Base-by-base conservation (phyloP, 1,140 invertebrate species). In the Eriocheir sinensis region DNA sequence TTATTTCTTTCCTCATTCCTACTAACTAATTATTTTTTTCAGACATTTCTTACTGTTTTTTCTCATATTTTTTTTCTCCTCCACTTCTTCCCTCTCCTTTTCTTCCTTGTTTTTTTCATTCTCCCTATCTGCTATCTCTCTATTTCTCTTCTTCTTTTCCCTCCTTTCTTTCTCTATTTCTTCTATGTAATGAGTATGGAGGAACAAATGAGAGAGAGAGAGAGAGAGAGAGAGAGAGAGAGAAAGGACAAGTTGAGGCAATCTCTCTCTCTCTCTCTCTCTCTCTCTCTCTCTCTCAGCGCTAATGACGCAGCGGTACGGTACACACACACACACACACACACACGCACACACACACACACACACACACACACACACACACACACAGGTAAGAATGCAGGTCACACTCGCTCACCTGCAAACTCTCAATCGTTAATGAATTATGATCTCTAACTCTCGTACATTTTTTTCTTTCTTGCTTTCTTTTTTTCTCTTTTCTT, bases 321-420 rank as follows among this genome's bases (percentile, higher is more conserved):
- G 21, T 17, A 21, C 60, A 21, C 6, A 21, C 53, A 21, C 53
- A 72, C 53, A 72, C 53, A 72, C 60, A 21, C 53, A 21, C 53
- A 72, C 53, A 72, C 53, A 72, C 60, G n/a, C 60, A 72, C 60
- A 72, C 60, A 72, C 60, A 72, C 60, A 72, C 60, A 72, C 9
- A 72, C 60, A 72, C 60, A 72, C 60, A 72, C 60, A 72, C 60
- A 72, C 12, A 72, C 6, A 21, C 4, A 21, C 53, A 72, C 4
- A 15, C 4, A 15, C 4, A n/a, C 60, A 72, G 27, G 60, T 72
- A 72, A n/a, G 60, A 72, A 72, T 72, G 60, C 60, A 90, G 38
- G 32, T 90, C 34, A 48, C 89, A n/a, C n/a, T 3, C 27, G n/a
- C 32, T 30, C 38, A 40, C 30, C 21, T 53, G 12, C 60, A 21